Evolutionary conservation across 1,140 invertebrate genomes (phyloP), one percentile per base, ranked within the genome.

Genomic region (Neodiprion pinetum): DNA sequence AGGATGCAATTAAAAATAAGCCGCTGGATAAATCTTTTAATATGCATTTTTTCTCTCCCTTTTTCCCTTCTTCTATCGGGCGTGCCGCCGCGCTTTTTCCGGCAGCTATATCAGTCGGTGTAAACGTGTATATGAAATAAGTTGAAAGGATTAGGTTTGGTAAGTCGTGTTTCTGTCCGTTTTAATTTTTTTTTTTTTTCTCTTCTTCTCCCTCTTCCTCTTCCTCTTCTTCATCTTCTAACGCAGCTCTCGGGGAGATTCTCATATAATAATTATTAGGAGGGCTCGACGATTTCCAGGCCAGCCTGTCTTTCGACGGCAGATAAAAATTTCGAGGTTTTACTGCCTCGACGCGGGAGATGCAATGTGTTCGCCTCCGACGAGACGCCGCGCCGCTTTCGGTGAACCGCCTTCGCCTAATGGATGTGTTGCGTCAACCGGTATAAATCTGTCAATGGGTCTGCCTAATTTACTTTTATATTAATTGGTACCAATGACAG

Each of bases 241-340:
- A 14, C 8, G 3, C 53, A 17, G 11, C 53, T 12, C 53, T 61
- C 11, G 53, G 28, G 28, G 4, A 14, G 11, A 14, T 61, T 61
- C 53, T 61, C 53, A 61, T 61, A 61, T 61, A 61, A 61, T 61
- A 61, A 61, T 61, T 61, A 61, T 61, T 61, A 61, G 53, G 8
- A 61, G 5, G 49, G 12, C 67, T 75, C 72, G 71, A 75, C 67
- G 53, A 53, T 72, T 53, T 72, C 71, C 65, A 68, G 69, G 70
- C 68, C 66, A 48, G 47, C 21, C 21, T 65, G 17, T 75, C 74
- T 72, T 61, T 72, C 61, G 73, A 40, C 17, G 70, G n/a, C 49
- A 76, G 74, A 80, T 80, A 77, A 80, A 61, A 77, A 79, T 69
- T 76, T 70, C 61, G 71, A 72, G 75, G 73, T 61, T 75, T 67